Percentiles rank a stretch among this genome's conserved stretches.
Evolutionary conservation across 1,140 invertebrate species (phyloP).

Genomic region (Cataglyphis hispanica): DNA sequence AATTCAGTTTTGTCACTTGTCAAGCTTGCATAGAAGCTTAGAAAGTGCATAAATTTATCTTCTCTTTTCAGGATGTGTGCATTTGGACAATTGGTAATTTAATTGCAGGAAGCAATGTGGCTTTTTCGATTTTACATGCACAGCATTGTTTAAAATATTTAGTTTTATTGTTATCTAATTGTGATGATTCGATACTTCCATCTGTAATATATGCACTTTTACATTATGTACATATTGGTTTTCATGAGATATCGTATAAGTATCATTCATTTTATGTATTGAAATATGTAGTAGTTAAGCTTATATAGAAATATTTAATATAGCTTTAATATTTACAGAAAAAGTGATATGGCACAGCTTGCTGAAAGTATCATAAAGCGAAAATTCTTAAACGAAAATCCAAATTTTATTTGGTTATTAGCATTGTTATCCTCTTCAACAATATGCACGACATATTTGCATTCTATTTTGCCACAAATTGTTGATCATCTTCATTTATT

Average conservation of each 20-base stretch:
- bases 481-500: constrained; percentile 59
- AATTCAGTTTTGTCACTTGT: neutral
- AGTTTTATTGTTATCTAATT: constrained; percentile 75
- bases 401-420: constrained; percentile 79
- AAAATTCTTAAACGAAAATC: constrained; percentile 61
- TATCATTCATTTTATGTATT: neutral
- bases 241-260: constrained; percentile 75
- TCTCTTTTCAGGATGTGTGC: constrained; percentile 79
- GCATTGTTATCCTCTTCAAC: constrained; percentile 80
- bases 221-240: constrained; percentile 76
- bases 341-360: constrained; percentile 74
- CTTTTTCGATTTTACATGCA: constrained; percentile 78
- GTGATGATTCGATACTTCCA: constrained; percentile 73
- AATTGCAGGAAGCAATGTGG: constrained; percentile 72
- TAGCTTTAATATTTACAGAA: constrained; percentile 70
- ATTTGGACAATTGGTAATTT: constrained; percentile 84
- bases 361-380: constrained; percentile 59
- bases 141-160: constrained; percentile 80
- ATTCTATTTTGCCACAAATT: constrained; percentile 51
- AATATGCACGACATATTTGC: constrained; percentile 68
- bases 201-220: constrained; percentile 79
- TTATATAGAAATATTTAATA: neutral
- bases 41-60: neutral
- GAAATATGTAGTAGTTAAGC: neutral
- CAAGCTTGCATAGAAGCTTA: too few relatives aligned